phyloP scores from a whole-genome alignment of 2,113 vertebrate genomes.

The Electrona antarctica region DNA sequence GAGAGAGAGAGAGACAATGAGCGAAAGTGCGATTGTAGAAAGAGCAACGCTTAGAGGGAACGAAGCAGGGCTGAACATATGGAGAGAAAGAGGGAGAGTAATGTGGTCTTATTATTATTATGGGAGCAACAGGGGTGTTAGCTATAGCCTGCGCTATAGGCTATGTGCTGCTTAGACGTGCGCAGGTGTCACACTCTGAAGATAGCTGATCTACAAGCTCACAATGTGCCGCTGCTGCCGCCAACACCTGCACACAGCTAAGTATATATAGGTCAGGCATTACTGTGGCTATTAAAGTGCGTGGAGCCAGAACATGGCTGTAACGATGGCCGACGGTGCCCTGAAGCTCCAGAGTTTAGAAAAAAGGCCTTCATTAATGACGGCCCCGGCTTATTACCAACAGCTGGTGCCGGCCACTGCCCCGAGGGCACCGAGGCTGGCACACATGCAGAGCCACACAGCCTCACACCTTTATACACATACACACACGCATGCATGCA shows the following conservation, averaged over 20 bases:
- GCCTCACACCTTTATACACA: slow-evolving; percentile 37
- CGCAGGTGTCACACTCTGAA: too few relatives aligned
- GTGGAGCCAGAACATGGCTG: slow-evolving; percentile 17
- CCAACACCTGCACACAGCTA: too few relatives aligned
- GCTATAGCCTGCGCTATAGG: not conserved
- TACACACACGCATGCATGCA: too few relatives aligned
- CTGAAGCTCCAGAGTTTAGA: slow-evolving; percentile 44
- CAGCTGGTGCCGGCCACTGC: slow-evolving; percentile 55
- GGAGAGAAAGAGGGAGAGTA: not conserved
- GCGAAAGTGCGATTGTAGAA: too few relatives aligned
- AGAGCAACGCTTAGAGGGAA: too few relatives aligned
- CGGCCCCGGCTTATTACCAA: slow-evolving; percentile 56
- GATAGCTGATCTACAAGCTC: too few relatives aligned
- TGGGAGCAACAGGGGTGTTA: slow-evolving; percentile 51
- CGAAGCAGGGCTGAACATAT: too few relatives aligned
- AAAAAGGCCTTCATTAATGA: slow-evolving; percentile 45
- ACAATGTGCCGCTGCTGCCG: too few relatives aligned
- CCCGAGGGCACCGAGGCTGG: slow-evolving; percentile 20
- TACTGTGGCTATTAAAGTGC: slow-evolving; percentile 2
- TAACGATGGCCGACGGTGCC: slow-evolving; percentile 32
- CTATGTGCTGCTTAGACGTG: too few relatives aligned
- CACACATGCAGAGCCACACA: not conserved
- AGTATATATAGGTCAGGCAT: too few relatives aligned
- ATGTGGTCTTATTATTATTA: slow-evolving; percentile 40
- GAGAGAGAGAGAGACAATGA: slow-evolving; percentile 6